phyloP scores from a whole-genome alignment of 2,888 invertebrate species.

The Ethmia dodecea region DNA sequence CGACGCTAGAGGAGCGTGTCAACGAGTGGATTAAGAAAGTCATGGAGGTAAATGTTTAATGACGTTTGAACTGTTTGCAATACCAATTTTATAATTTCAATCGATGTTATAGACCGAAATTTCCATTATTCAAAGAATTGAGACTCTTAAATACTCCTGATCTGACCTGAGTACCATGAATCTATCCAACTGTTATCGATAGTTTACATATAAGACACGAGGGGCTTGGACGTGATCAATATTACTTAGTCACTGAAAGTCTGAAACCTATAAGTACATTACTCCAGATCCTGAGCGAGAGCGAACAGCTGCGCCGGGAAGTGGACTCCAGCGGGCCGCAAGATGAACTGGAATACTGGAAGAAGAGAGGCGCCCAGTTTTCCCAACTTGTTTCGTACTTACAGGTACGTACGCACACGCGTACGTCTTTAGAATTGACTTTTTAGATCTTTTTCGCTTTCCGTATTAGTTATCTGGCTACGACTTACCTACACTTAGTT shows the following conservation, averaged over 20 bases:
- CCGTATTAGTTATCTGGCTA: too few relatives aligned
- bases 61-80: too few relatives aligned
- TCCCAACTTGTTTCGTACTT: slow-evolving; percentile 89
- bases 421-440: neutral
- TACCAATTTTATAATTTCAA: too few relatives aligned
- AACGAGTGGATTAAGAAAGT: slow-evolving; percentile 88
- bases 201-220: neutral
- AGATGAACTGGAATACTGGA: slow-evolving; percentile 98
- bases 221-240: neutral
- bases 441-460: too few relatives aligned
- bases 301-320: slow-evolving; percentile 93
- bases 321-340: slow-evolving; percentile 95
- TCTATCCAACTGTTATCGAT: neutral
- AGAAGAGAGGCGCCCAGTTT: slow-evolving; percentile 94
- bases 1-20: slow-evolving; percentile 84
- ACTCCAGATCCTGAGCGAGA: slow-evolving; percentile 86
- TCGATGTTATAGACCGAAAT: too few relatives aligned
- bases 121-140: too few relatives aligned
- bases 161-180: too few relatives aligned
- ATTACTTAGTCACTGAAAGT: too few relatives aligned
- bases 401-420: slow-evolving; percentile 56
- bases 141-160: too few relatives aligned
- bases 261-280: neutral
- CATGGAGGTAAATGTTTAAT: slow-evolving; percentile 80
- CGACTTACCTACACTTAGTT: too few relatives aligned